A percentile compares a stretch with the other conserved stretches of the same genome.
phyloP scores from a whole-genome alignment of 2,888 invertebrate genomes.

The Disparrhopalites patrizii region DNA sequence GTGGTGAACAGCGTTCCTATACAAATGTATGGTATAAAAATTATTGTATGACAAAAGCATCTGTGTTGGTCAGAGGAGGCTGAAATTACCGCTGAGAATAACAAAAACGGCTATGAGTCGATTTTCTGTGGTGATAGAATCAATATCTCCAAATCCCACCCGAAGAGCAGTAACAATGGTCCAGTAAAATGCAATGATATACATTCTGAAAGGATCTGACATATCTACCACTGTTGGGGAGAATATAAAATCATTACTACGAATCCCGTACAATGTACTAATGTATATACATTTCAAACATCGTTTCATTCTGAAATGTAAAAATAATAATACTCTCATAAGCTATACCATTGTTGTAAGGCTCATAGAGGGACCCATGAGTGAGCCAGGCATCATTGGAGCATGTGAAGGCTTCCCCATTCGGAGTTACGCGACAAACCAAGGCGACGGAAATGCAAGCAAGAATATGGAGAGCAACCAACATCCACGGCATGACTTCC shows the following conservation, averaged over 20 bases:
- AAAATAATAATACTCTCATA: not conserved
- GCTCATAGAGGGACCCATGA: conserved; percentile 26
- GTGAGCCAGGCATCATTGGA: conserved; percentile 37
- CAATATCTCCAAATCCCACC: conserved; percentile 44
- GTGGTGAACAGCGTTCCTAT: conserved; percentile 27
- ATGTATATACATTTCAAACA: not conserved
- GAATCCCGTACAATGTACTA: not conserved
- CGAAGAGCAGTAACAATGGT: conserved; percentile 31
- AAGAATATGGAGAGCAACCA: conserved; percentile 36
- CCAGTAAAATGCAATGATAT: conserved; percentile 40
- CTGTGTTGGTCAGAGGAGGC: too few species aligned
- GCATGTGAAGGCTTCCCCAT: conserved; percentile 26
- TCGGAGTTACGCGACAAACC: conserved; percentile 31
- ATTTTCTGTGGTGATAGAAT: conserved; percentile 17
- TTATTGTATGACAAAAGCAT: conserved; percentile 1
- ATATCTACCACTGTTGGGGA: too few species aligned
- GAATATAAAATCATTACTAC: too few species aligned
- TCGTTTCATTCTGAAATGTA: not conserved
- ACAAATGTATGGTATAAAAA: not conserved
- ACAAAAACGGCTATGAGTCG: conserved; percentile 32
- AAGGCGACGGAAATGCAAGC: conserved; percentile 30
- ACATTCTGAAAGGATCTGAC: conserved; percentile 27
- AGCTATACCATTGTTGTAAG: not conserved
- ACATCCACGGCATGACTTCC: conserved; percentile 43
- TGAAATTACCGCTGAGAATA: conserved; percentile 33